Percentiles rank a stretch among this genome's conserved stretches.
Evolutionary conservation across 1,140 invertebrate species (phyloP).

Genomic region (Brachionus asplanchnoidis): DNA sequence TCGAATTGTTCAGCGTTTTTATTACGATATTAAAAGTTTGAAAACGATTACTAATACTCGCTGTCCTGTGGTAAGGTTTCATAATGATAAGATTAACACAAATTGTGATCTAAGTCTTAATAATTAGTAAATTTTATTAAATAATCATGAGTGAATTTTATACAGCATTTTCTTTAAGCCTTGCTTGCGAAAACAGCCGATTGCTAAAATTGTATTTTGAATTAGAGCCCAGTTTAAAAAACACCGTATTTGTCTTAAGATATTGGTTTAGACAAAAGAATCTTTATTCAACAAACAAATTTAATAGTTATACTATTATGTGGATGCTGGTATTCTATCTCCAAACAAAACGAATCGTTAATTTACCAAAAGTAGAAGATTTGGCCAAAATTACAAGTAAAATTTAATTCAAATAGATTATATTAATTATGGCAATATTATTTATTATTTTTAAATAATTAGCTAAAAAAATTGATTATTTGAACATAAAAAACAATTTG

Average conservation of each 20-base stretch:
- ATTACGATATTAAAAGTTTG: conserved; percentile 18
- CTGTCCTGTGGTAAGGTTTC: conserved; percentile 32
- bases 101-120: conserved; percentile 36
- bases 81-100: not conserved
- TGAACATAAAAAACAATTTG: not conserved
- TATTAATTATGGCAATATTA: too few species aligned
- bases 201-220: not conserved
- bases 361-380: conserved; percentile 1
- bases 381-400: conserved; percentile 25
- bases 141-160: not conserved
- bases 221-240: not conserved
- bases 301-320: conserved; percentile 34
- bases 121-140: not conserved
- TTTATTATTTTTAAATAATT: not conserved
- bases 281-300: conserved; percentile 9
- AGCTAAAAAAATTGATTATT: too few species aligned
- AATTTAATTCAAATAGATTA: too few species aligned
- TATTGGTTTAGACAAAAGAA: conserved; percentile 42
- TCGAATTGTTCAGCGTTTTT: conserved; percentile 12
- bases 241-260: not conserved
- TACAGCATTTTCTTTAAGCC: not conserved
- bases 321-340: conserved; percentile 32
- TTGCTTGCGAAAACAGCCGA: conserved; percentile 26
- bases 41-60: conserved; percentile 40
- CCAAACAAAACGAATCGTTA: not conserved